These are phyloP conservation scores for Microtus montanus DNA, from an alignment of 2,113 vertebrate genomes.

Conservation along the genomic window DNA sequence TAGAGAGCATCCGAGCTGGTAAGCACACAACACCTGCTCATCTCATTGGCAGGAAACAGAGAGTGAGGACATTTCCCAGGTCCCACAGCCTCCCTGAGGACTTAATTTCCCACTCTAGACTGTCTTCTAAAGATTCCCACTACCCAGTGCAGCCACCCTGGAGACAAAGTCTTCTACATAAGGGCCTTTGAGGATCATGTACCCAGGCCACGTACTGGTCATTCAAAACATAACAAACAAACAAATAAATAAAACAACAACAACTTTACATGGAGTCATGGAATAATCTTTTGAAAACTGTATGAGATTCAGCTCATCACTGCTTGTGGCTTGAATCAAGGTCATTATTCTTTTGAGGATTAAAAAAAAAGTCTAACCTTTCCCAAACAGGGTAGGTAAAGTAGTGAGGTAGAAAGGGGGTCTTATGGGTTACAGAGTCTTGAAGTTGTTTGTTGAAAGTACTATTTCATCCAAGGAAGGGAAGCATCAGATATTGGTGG, in stretches of 20 bases:
- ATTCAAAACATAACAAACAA: background rate
- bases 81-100: background rate
- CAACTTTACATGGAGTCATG: background rate
- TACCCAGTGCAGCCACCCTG: too few relatives aligned
- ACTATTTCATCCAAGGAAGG: background rate
- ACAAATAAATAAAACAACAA: background rate
- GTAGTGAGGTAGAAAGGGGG: too few relatives aligned
- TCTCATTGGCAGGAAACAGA: background rate
- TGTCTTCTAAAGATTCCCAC: background rate
- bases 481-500: background rate
- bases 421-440: background rate
- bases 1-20: too few relatives aligned
- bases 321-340: background rate
- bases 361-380: background rate
- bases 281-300: background rate
- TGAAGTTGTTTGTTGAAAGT: background rate
- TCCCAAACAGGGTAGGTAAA: background rate
- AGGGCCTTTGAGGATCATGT: background rate
- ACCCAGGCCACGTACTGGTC: background rate
- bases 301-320: background rate
- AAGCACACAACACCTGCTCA: background rate
- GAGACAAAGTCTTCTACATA: background rate
- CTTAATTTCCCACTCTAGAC: background rate
- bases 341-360: background rate
- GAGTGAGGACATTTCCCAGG: background rate